phyloP scores from a whole-genome alignment of 1,140 invertebrate species.

The Euwallacea fornicatus region DNA sequence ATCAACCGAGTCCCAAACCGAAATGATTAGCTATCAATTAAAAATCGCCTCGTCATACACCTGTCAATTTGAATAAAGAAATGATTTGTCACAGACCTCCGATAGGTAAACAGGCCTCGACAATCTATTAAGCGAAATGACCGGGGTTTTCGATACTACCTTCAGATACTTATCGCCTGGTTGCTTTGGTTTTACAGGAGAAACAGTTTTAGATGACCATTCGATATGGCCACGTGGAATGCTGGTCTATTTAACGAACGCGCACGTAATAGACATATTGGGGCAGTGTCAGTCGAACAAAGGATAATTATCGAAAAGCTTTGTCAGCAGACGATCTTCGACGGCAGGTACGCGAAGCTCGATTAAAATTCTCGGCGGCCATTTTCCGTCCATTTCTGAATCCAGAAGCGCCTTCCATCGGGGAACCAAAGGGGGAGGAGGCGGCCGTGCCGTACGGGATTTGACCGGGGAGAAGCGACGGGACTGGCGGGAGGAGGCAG shows the following conservation, averaged over 20 bases:
- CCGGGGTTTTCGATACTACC: constrained; percentile 21
- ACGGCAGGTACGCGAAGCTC: too few species aligned
- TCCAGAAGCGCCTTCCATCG: too few species aligned
- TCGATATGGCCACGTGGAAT: neutral
- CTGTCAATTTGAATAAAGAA: constrained; percentile 24
- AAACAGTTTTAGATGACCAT: neutral
- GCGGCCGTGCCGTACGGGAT: too few species aligned
- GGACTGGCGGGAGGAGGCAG: too few species aligned
- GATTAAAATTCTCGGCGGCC: too few species aligned
- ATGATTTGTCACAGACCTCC: constrained; percentile 20
- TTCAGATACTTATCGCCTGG: constrained; percentile 19
- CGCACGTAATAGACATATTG: neutral
- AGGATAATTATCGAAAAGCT: too few species aligned
- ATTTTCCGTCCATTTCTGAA: too few species aligned
- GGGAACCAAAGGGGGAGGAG: too few species aligned
- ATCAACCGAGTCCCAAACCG: neutral
- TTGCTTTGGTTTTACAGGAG: constrained; percentile 8
- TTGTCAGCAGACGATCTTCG: too few species aligned
- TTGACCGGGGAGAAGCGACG: too few species aligned
- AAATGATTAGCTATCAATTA: constrained; percentile 24
- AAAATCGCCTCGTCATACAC: constrained; percentile 18
- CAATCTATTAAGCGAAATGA: constrained; percentile 29
- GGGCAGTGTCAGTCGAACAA: too few species aligned
- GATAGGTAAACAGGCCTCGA: constrained; percentile 15
- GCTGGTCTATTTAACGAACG: constrained; percentile 2